Base-by-base conservation (phyloP, 2,888 invertebrate species). In the Cotesia congregata region DNA sequence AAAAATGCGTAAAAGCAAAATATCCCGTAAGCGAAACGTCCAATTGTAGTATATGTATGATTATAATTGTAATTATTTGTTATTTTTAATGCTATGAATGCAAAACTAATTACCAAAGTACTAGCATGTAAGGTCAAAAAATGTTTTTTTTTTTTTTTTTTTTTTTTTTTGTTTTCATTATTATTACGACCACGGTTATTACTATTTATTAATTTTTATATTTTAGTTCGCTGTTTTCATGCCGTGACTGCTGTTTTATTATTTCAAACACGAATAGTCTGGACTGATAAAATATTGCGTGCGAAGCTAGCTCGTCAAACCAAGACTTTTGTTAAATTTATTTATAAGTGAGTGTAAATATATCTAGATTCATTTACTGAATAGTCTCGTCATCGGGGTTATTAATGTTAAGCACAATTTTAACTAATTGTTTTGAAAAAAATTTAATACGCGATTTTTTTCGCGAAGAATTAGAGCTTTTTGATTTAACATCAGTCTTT, bases 51-150 rank as follows among this genome's bases (percentile, higher is more conserved):
- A 77, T 77, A 78, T 80, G 79, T 78, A 77, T 74, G 30, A 30
- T 30, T 30, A 30, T 30, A 30, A 30, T 30, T 30, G 30, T 30
- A 74, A 80, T 73, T 67, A 39, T 72, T 17, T 70, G n/a, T 61
- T 17, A 6, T 72, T 38, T 41, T 39, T 0, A 59, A 41, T 40
- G 5, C 6, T 40, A 69, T 20, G 41, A 39, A 40, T 62, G 40
- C 61, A 61, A 15, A 38, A 80, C 78, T 80, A 83, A 84, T 85
- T 83, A 83, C 85, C 86, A 88, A 88, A 87, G 88, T 88, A 87
- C 82, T 87, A 87, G 88, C 82, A 81, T 75, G 83, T 87, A 87
- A 87, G 87, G 40, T 67, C 62, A 59, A 77, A 79, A 70, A 76
- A 64, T 30, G 73, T 71, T 61, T 75, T 60, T 61, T 17, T 17